These are phyloP conservation scores for Samia ricini DNA, from an alignment of 1,140 invertebrate genomes.

Conservation along the genomic window DNA sequence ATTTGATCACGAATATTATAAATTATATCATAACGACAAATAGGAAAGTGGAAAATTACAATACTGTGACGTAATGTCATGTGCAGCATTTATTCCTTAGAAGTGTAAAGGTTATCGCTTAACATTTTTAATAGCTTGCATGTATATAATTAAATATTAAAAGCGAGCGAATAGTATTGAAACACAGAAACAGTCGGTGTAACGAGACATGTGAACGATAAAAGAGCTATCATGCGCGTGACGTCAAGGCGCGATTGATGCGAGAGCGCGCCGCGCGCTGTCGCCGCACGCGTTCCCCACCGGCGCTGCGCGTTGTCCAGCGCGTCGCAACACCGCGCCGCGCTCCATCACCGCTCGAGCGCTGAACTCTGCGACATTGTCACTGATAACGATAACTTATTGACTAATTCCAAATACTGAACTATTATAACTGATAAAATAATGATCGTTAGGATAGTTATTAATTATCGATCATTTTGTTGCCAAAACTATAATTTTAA, in stretches of 20 bases:
- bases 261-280: constrained; percentile 11
- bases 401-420: constrained; percentile 43
- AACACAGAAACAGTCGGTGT: constrained; percentile 27
- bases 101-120: neutral
- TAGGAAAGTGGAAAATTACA: neutral
- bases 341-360: constrained; percentile 28
- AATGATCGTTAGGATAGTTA: constrained; percentile 5
- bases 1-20: too few relatives aligned
- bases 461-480: neutral
- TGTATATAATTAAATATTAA: neutral
- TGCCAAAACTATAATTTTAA: neutral
- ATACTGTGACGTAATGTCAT: neutral
- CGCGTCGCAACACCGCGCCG: constrained; percentile 28
- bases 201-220: constrained; percentile 39
- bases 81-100: neutral
- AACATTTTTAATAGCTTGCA: neutral
- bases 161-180: neutral
- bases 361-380: constrained; percentile 63
- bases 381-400: constrained; percentile 56
- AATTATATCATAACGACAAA: neutral
- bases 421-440: constrained; percentile 20
- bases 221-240: constrained; percentile 49
- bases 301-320: neutral
- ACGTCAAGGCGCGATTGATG: constrained; percentile 49
- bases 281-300: neutral